phyloP scores from a whole-genome alignment of 1,140 invertebrate genomes.

The Chironomus tepperi region DNA sequence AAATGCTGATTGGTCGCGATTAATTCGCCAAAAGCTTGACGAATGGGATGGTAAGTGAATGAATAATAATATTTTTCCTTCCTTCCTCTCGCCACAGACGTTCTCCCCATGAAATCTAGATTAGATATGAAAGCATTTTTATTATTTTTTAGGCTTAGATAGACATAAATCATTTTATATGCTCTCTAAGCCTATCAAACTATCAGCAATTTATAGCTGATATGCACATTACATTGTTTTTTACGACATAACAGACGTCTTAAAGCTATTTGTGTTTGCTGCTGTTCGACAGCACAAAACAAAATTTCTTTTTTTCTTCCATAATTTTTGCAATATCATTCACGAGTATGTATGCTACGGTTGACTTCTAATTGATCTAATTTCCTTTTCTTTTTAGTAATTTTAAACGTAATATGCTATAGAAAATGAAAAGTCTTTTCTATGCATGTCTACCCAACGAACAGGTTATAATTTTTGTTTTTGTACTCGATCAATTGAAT shows the following conservation, averaged over 20 bases:
- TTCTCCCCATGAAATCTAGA: background rate
- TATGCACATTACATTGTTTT: background rate
- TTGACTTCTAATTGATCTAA: background rate
- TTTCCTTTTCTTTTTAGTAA: slow-evolving; percentile 7
- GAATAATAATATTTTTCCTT: background rate
- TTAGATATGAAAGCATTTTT: slow-evolving; percentile 7
- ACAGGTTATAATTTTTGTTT: background rate
- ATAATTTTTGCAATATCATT: background rate
- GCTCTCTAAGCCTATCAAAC: slow-evolving; percentile 4
- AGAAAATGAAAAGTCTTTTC: background rate
- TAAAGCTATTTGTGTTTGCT: background rate
- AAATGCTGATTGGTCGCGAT: slow-evolving; percentile 41
- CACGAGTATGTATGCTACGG: background rate
- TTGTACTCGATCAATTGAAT: no score
- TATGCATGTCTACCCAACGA: background rate
- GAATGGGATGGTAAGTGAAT: slow-evolving; percentile 35
- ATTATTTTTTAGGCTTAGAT: background rate
- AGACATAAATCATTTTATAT: background rate
- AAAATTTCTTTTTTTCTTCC: background rate
- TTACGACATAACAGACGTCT: background rate
- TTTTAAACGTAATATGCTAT: background rate
- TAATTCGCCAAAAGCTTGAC: slow-evolving; percentile 38
- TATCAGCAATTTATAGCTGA: background rate
- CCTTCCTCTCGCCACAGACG: no score
- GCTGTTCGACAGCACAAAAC: background rate